Evolutionary conservation across 1,140 invertebrate genomes (phyloP).

Genomic region (Cydia pomonella): DNA sequence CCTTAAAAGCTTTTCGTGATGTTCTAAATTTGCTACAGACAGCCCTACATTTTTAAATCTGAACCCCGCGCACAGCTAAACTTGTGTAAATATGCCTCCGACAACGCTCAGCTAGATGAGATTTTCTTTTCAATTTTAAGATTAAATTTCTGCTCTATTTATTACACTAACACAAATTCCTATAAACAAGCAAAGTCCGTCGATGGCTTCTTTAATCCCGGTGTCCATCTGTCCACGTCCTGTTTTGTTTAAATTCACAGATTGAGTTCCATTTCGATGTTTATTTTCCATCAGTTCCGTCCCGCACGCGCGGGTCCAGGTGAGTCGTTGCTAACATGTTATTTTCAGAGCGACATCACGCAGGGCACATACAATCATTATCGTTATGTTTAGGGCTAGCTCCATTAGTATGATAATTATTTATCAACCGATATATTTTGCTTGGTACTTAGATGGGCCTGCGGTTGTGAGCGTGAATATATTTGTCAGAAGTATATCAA

Average conservation of each 20-base stretch:
- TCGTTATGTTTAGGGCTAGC: conserved; percentile 57
- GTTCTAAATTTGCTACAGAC: conserved; percentile 6
- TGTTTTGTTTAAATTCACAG: conserved; percentile 27
- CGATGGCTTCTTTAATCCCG: conserved; percentile 44
- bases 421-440: conserved; percentile 72
- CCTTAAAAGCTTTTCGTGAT: conserved; percentile 24
- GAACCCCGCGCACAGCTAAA: conserved; percentile 2
- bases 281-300: conserved; percentile 25
- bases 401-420: conserved; percentile 53
- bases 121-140: conserved; percentile 31
- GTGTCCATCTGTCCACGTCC: conserved; percentile 11
- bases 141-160: conserved; percentile 47
- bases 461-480: conserved; percentile 97
- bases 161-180: conserved; percentile 75
- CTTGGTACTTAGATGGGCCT: conserved; percentile 89
- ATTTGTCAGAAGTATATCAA: conserved; percentile 98
- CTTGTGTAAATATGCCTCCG: conserved; percentile 28
- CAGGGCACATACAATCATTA: conserved; percentile 22
- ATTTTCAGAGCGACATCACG: conserved; percentile 22
- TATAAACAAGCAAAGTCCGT: conserved; percentile 65
- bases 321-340: conserved; percentile 20
- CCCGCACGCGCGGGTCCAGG: not conserved
- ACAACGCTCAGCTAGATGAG: conserved; percentile 17
- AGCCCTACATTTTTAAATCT: not conserved
- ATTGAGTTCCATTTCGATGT: conserved; percentile 28